Evolutionary conservation across 1,140 invertebrate species (phyloP).

Genomic region (Drosophila serrata): DNA sequence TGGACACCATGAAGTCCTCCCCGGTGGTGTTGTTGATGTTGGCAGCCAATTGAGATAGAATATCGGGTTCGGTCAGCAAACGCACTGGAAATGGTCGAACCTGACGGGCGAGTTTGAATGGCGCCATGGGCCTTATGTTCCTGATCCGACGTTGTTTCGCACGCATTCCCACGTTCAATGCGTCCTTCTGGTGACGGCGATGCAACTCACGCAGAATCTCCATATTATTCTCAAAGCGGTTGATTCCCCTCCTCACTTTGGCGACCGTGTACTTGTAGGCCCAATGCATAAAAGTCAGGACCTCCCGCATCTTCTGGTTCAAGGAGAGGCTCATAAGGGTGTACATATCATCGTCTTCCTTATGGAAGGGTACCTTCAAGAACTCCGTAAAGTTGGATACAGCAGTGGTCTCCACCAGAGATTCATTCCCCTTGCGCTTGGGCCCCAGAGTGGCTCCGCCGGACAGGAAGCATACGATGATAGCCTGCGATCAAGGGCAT

Average conservation of each 20-base stretch:
- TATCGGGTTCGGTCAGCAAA: not conserved
- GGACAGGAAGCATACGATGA: not conserved
- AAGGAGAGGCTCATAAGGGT: not conserved
- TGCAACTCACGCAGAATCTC: not conserved
- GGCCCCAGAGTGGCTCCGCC: too few species aligned
- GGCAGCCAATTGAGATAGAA: not conserved
- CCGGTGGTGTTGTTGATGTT: not conserved
- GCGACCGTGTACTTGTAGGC: not conserved
- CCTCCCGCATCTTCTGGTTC: not conserved
- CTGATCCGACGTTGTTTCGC: not conserved
- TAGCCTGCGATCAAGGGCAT: not conserved
- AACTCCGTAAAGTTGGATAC: not conserved
- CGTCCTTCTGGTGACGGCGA: not conserved
- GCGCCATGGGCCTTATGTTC: rapidly evolving
- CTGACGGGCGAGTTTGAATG: too few species aligned
- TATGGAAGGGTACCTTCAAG: not conserved
- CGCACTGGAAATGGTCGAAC: not conserved
- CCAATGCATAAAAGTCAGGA: too few species aligned
- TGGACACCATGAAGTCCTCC: not conserved
- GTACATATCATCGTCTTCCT: not conserved
- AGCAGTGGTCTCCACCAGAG: not conserved
- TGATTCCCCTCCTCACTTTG: too few species aligned
- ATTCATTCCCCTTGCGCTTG: not conserved
- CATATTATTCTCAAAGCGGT: not conserved
- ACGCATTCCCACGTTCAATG: not conserved